phyloP scores from a whole-genome alignment of 2,113 vertebrate genomes.

The Philantomba maxwellii region DNA sequence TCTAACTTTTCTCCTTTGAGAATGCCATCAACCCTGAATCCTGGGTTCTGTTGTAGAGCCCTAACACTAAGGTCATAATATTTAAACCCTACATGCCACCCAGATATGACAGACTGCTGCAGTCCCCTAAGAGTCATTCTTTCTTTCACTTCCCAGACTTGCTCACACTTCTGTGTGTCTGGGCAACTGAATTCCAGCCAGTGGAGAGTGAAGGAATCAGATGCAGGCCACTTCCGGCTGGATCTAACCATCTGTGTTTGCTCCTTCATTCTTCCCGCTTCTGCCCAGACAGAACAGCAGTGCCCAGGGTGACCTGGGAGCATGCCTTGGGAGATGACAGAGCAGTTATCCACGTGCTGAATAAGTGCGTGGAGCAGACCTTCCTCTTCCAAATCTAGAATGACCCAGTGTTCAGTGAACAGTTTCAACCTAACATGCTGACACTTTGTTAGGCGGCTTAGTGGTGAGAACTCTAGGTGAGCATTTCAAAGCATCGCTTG shows the following conservation, averaged over 20 bases:
- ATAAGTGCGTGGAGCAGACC: neutral
- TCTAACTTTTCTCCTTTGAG: neutral
- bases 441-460: neutral
- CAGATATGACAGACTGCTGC: neutral
- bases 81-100: neutral
- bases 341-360: neutral
- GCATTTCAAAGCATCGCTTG: neutral
- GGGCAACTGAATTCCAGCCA: neutral
- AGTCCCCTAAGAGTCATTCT: neutral
- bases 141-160: neutral
- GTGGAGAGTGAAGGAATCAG: neutral
- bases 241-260: neutral
- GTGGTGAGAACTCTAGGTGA: neutral
- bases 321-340: neutral
- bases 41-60: neutral
- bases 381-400: neutral
- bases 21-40: neutral
- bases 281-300: neutral
- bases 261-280: neutral
- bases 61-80: neutral
- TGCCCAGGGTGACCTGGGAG: neutral
- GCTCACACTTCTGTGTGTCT: neutral
- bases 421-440: neutral
- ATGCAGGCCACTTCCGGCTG: neutral
- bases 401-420: neutral